phyloP scores from a whole-genome alignment of 2,797 vertebrate species.

The Diglossa cyanea region DNA sequence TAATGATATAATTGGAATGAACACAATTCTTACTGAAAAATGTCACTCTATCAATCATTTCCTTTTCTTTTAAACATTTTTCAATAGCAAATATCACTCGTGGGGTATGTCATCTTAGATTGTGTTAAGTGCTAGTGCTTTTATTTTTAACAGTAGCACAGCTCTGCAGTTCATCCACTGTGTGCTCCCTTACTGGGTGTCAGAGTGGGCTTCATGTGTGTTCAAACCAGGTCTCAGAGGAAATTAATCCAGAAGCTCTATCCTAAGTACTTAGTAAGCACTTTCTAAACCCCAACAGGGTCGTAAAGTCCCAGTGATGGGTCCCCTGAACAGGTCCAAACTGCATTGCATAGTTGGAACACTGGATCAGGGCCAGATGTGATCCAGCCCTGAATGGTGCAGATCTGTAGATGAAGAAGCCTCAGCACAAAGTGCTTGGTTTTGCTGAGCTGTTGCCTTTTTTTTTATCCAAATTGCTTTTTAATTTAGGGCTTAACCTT shows the following conservation, averaged over 20 bases:
- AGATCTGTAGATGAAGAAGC: not conserved
- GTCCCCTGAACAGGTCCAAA: not conserved
- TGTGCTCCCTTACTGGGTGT: not conserved
- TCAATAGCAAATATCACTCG: not conserved
- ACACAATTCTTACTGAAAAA: not conserved
- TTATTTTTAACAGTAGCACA: not conserved
- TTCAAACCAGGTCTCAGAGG: not conserved
- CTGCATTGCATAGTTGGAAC: not conserved
- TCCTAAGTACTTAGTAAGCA: not conserved
- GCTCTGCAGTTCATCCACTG: rapidly evolving
- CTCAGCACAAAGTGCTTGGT: not conserved
- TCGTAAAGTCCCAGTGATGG: not conserved
- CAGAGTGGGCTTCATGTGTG: not conserved
- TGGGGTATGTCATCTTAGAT: not conserved
- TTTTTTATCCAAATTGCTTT: not conserved
- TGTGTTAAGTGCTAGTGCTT: not conserved
- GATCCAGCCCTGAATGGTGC: not conserved
- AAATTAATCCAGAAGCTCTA: not conserved
- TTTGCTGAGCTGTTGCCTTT: not conserved
- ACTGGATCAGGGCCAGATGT: rapidly evolving
- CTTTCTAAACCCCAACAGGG: not conserved
- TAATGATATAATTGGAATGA: not conserved
- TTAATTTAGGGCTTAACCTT: not conserved
- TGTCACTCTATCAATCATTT: not conserved
- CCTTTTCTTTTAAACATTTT: not conserved